These are phyloP conservation scores for Rhynchopsitta pachyrhyncha DNA, from an alignment of 2,113 vertebrate species.

Conservation along the genomic window DNA sequence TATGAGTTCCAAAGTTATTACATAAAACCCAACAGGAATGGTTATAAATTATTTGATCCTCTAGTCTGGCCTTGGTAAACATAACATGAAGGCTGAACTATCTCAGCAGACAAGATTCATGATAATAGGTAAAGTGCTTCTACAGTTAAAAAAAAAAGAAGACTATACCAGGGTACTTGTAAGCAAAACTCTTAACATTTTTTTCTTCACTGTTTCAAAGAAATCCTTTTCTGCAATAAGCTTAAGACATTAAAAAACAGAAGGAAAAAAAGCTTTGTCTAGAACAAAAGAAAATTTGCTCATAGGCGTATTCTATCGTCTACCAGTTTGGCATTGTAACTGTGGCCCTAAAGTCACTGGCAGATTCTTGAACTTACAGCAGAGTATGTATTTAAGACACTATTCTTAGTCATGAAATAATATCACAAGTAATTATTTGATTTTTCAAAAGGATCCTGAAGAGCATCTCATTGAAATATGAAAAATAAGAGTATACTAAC, in stretches of 20 bases:
- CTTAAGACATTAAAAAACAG: background rate
- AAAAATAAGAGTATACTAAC: conserved; percentile 61
- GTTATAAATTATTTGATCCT: conserved; percentile 83
- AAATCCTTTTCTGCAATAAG: conserved; percentile 41
- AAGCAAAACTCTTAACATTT: conserved; percentile 45
- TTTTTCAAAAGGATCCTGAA: conserved; percentile 57
- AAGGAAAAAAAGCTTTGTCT: background rate
- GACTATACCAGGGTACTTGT: conserved; percentile 20
- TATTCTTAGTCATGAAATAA: conserved; percentile 7
- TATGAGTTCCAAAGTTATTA: conserved; percentile 89
- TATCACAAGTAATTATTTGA: conserved; percentile 38
- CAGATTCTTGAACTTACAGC: conserved; percentile 57
- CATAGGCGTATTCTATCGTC: background rate
- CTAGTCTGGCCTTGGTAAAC: conserved; percentile 80
- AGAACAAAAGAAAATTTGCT: conserved; percentile 58
- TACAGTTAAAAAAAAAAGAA: conserved; percentile 21
- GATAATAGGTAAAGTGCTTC: conserved; percentile 56
- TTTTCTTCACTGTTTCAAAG: conserved; percentile 53
- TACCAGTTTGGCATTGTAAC: background rate
- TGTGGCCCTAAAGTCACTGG: background rate
- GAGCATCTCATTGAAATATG: conserved; percentile 56
- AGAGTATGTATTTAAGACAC: background rate
- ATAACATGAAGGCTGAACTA: conserved; percentile 74
- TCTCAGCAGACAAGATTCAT: conserved; percentile 69
- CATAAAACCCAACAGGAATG: conserved; percentile 85